Evolutionary conservation across 1,140 invertebrate genomes (phyloP).

Genomic region (Penaeus chinensis): DNA sequence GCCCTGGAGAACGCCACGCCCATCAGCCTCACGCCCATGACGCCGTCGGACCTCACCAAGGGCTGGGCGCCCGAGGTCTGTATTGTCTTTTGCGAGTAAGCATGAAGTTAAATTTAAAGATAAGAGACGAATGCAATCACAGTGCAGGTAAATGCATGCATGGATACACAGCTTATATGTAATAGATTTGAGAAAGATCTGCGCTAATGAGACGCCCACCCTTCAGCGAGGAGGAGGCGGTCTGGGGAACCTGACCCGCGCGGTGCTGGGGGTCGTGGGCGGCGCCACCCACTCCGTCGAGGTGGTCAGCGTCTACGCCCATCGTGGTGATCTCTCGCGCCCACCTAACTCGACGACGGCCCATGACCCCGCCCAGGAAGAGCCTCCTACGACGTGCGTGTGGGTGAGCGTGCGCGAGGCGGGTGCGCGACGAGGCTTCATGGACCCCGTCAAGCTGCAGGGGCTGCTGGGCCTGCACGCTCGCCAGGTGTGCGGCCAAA

Average conservation of each 20-base stretch:
- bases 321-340: neutral
- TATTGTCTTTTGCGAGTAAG: neutral
- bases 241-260: constrained; percentile 21
- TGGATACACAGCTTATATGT: neutral
- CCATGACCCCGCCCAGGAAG: neutral
- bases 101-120: neutral
- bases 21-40: constrained; percentile 39
- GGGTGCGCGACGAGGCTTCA: too few relatives aligned
- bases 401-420: too few relatives aligned
- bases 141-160: neutral
- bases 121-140: neutral
- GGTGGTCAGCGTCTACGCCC: constrained; percentile 31
- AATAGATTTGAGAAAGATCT: too few relatives aligned
- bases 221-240: constrained; percentile 25
- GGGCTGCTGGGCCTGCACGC: too few relatives aligned
- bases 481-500: too few relatives aligned
- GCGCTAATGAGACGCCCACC: neutral
- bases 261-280: constrained; percentile 12
- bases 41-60: constrained; percentile 19
- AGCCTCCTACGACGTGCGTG: too few relatives aligned
- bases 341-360: neutral
- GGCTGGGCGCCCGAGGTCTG: constrained; percentile 37
- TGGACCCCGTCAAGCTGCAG: too few relatives aligned
- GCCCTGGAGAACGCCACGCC: constrained; percentile 31
- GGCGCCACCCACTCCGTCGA: constrained; percentile 2